These are phyloP conservation scores for Drosophila triauraria DNA, from an alignment of 1,140 invertebrate genomes.

Conservation along the genomic window DNA sequence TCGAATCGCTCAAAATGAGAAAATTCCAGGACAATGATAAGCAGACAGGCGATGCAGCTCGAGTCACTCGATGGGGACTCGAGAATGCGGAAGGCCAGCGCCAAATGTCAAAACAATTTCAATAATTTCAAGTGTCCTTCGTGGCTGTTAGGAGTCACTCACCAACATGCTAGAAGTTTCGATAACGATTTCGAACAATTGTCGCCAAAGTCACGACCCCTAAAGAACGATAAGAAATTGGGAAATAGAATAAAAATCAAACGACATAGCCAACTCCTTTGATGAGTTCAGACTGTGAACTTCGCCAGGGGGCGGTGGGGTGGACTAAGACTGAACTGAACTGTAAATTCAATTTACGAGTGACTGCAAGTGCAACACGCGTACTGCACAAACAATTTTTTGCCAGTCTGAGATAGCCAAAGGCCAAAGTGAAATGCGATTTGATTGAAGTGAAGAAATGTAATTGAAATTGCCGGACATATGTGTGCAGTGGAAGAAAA, in stretches of 20 bases:
- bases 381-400: slow-evolving; percentile 61
- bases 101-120: slow-evolving; percentile 79
- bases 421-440: slow-evolving; percentile 49
- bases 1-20: slow-evolving; percentile 77
- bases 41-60: slow-evolving; percentile 48
- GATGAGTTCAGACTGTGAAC: slow-evolving; percentile 9
- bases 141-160: slow-evolving; percentile 66
- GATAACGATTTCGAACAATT: slow-evolving; percentile 56
- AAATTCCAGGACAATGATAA: slow-evolving; percentile 76
- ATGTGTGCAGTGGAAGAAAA: slow-evolving; percentile 31
- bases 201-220: slow-evolving; percentile 64
- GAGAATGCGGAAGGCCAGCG: slow-evolving; percentile 15
- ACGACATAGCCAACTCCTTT: slow-evolving; percentile 65
- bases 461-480: slow-evolving; percentile 74
- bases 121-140: slow-evolving; percentile 81
- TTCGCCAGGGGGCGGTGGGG: background rate
- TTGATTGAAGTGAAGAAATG: slow-evolving; percentile 78
- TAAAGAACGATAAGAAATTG: slow-evolving; percentile 65
- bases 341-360: slow-evolving; percentile 79
- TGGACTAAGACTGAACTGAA: slow-evolving; percentile 46
- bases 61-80: slow-evolving; percentile 6
- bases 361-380: slow-evolving; percentile 74
- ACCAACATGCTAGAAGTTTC: slow-evolving; percentile 26
- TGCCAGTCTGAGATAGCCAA: slow-evolving; percentile 24
- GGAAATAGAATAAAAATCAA: slow-evolving; percentile 38